Base-by-base conservation (phyloP, 2,888 invertebrate genomes). In the Trichogramma evanescens region DNA sequence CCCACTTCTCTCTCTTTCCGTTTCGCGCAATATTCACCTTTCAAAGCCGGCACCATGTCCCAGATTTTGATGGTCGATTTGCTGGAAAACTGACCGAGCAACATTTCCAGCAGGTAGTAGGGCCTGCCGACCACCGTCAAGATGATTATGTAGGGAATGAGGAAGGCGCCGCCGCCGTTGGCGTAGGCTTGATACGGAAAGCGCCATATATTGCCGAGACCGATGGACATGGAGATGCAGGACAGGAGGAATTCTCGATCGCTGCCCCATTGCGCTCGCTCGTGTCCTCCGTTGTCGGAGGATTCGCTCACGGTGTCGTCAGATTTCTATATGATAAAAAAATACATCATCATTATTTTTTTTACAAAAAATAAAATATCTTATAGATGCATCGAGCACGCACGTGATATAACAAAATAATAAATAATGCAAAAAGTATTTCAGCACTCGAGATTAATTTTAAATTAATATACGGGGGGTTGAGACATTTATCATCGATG, bases 91-190 rank as follows among this genome's bases (percentile, higher is more conserved):
- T 94, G 94, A 4, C 93, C 94, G 49, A 93, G 75, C 38, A 86
- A 82, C 82, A 92, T 88, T 78, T 94, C 93, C 72, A 94, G 79
- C 74, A 90, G 92, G 74, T 93, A 93, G 79, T 93, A 84, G 0
- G 91, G 91, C 66, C 89, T 86, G 57, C 91, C 91, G 61, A 88
- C 83, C 51, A 87, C 71, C 43, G 85, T 78, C 38, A 88, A 75
- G 3, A 87, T 83, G 51, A 87, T 81, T 38, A 88, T 74, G 71
- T 88, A 88, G 0, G 87, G 87, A 60, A 87, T 85, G 42, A 87
- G 76, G 69, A 87, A 87, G 1, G 86, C 86, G 2, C 86, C 87
- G 1, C 87, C 87, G 1, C 87, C 87, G 72, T 87, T 87, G 69
- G 85, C 83, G 68, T 86, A 82, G 0, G 86, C 87, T 3, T 83